A percentile compares a stretch with the other conserved stretches of the same genome.
Conservation (phyloP, 2,113 vertebrate genomes). For the Brachionichthys hirsutus region DNA sequence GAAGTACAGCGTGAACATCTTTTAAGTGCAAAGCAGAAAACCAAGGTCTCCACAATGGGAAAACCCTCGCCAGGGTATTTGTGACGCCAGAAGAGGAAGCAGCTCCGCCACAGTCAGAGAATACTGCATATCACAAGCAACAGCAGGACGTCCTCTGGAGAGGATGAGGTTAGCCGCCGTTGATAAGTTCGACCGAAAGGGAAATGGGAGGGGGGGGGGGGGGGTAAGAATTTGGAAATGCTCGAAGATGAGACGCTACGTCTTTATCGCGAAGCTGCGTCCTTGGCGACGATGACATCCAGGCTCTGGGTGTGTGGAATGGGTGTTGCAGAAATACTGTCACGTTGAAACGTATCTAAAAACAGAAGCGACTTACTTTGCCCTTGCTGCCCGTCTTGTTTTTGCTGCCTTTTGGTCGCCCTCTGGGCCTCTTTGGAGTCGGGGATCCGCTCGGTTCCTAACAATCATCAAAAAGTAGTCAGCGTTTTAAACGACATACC, state of each 20-base stretch:
- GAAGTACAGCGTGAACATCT: too few relatives aligned
- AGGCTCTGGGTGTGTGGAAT: background rate
- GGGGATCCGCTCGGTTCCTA: constrained; percentile 93
- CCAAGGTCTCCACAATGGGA: constrained; percentile 44
- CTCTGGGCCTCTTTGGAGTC: constrained; percentile 90
- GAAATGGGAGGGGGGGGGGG: too few relatives aligned
- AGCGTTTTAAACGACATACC: background rate
- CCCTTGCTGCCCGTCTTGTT: constrained; percentile 86
- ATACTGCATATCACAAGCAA: constrained; percentile 37
- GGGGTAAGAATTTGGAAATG: too few relatives aligned
- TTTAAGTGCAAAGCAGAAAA: too few relatives aligned
- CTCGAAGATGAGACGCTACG: too few relatives aligned
- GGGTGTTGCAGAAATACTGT: background rate
- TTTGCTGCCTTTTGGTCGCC: constrained; percentile 95
- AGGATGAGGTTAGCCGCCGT: constrained; percentile 52
- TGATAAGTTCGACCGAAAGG: constrained; percentile 17
- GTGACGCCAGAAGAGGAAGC: constrained; percentile 37
- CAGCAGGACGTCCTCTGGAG: constrained; percentile 50
- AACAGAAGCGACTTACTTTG: constrained; percentile 89
- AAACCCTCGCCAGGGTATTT: constrained; percentile 51
- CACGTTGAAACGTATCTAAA: too few relatives aligned
- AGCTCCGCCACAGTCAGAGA: constrained; percentile 24
- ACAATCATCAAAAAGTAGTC: background rate
- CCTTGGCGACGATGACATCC: too few relatives aligned
- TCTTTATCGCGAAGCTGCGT: background rate